Percentiles rank a stretch among this genome's conserved stretches.
These are phyloP conservation scores for Caracal caracal DNA, from an alignment of 2,113 vertebrate species.

Conservation along the genomic window DNA sequence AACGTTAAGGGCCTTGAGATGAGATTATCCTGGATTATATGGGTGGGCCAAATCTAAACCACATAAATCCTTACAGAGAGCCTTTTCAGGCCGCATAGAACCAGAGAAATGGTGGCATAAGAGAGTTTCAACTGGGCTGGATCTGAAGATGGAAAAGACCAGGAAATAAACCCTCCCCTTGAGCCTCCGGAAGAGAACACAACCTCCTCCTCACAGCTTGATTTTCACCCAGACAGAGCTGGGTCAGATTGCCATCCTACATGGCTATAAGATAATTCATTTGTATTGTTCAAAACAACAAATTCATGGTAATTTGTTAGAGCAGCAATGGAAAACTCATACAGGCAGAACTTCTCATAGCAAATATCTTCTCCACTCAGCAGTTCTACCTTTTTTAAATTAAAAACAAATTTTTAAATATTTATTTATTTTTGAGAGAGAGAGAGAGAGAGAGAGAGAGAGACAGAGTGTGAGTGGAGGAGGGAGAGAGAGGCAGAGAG, in stretches of 20 bases:
- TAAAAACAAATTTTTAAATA: no score
- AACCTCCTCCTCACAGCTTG: not conserved
- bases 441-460: no score
- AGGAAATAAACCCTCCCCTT: not conserved
- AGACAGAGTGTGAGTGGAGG: no score
- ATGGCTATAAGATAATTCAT: not conserved
- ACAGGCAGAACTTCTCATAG: not conserved
- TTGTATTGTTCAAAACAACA: not conserved
- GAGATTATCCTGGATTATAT: not conserved
- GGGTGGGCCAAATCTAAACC: not conserved
- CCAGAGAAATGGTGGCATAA: not conserved
- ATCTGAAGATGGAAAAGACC: not conserved
- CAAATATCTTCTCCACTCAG: not conserved
- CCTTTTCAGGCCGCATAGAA: not conserved
- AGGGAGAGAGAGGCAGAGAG: no score
- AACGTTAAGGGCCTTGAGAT: not conserved
- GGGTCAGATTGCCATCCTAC: not conserved
- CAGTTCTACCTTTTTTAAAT: not conserved
- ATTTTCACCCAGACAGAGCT: not conserved
- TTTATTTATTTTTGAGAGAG: no score
- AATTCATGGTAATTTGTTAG: not conserved
- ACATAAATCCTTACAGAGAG: not conserved
- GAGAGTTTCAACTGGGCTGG: not conserved
- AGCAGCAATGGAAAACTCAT: not conserved
- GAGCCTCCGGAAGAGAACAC: not conserved